Conservation (phyloP, 2,113 vertebrate genomes). For the Cyanoderma ruficeps region DNA sequence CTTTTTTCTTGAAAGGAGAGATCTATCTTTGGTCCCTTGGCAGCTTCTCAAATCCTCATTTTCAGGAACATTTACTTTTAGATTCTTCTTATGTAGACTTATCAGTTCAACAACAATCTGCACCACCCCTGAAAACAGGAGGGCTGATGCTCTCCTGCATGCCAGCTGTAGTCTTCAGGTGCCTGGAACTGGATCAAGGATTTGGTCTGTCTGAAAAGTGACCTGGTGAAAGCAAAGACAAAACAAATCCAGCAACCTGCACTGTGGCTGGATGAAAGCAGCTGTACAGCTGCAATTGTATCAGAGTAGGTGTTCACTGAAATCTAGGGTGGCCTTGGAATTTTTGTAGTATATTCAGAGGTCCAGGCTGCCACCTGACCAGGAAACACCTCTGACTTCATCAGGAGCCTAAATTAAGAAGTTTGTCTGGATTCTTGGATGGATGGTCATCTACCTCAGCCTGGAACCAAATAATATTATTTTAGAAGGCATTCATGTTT, state of each 20-base stretch:
- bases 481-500: neutral
- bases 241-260: neutral
- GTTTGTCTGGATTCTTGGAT: neutral
- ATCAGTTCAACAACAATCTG: neutral
- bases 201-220: neutral
- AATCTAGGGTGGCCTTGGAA: neutral
- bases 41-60: neutral
- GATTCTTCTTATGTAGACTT: neutral
- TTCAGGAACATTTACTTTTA: neutral
- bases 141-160: neutral
- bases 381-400: neutral
- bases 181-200: neutral
- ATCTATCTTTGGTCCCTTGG: neutral
- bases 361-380: neutral
- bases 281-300: accelerated
- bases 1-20: neutral
- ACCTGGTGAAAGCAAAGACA: neutral
- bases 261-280: neutral
- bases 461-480: neutral
- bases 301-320: neutral
- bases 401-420: neutral
- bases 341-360: neutral
- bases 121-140: neutral
- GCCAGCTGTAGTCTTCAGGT: neutral
- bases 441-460: neutral